These are phyloP conservation scores for Melanargia galathea DNA, from an alignment of 2,888 invertebrate genomes.

Conservation along the genomic window DNA sequence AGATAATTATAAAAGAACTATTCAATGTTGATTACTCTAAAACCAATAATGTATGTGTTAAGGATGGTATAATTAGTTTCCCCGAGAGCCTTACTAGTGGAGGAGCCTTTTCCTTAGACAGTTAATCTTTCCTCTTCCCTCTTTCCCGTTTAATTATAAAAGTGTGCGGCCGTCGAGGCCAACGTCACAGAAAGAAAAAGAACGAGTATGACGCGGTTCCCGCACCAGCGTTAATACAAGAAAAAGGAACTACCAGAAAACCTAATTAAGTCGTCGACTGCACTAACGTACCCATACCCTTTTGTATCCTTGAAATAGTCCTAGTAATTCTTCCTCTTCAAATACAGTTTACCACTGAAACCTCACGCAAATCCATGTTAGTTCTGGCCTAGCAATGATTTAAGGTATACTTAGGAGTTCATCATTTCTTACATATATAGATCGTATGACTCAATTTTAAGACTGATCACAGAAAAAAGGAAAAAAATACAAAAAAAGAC, in stretches of 20 bases:
- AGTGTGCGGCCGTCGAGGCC: constrained; percentile 48
- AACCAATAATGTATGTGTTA: constrained; percentile 78
- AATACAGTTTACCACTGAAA: constrained; percentile 49
- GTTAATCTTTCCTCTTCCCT: constrained; percentile 56
- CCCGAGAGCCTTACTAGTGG: constrained; percentile 78
- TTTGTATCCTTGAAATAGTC: constrained; percentile 56
- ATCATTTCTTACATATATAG: constrained; percentile 80
- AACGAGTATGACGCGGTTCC: constrained; percentile 34
- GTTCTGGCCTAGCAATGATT: constrained; percentile 74
- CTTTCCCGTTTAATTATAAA: constrained; percentile 49
- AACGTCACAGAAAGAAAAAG: constrained; percentile 45
- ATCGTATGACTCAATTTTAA: constrained; percentile 83
- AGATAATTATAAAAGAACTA: constrained; percentile 81
- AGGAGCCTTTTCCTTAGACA: constrained; percentile 79
- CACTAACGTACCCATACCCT: constrained; percentile 51
- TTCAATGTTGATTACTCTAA: constrained; percentile 82
- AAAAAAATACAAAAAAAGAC: constrained; percentile 51
- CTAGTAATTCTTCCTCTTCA: constrained; percentile 47
- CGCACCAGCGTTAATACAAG: constrained; percentile 28
- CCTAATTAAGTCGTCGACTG: constrained; percentile 55
- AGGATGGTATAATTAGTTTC: constrained; percentile 78
- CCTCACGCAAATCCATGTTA: constrained; percentile 58
- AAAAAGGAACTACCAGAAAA: constrained; percentile 36
- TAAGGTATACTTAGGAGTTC: constrained; percentile 71
- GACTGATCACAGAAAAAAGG: constrained; percentile 79